Evolutionary conservation across 1,140 invertebrate species (phyloP).

Genomic region (Drosophila ohnishii): DNA sequence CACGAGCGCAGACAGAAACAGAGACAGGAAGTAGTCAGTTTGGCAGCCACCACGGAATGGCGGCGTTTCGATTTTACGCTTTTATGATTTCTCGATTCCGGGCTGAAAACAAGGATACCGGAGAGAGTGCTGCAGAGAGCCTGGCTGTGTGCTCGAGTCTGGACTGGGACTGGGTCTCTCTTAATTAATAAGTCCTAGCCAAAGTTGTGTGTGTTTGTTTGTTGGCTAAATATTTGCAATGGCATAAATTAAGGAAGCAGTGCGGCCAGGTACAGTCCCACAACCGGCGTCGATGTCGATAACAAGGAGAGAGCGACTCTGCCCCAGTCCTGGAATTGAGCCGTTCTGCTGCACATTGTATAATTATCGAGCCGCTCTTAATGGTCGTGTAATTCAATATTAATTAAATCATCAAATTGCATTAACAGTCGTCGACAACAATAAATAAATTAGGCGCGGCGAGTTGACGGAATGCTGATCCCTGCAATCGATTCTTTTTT

Average conservation of each 20-base stretch:
- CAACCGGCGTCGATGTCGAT: conserved; percentile 41
- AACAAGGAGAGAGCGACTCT: conserved; percentile 11
- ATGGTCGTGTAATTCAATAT: conserved; percentile 73
- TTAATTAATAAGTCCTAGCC: conserved; percentile 73
- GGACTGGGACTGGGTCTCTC: conserved; percentile 35
- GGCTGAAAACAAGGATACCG: not conserved
- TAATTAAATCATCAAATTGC: conserved; percentile 80
- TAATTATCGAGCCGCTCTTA: conserved; percentile 55
- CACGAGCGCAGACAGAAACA: conserved; percentile 7
- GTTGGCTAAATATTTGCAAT: conserved; percentile 76
- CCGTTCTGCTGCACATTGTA: conserved; percentile 61
- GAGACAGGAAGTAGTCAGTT: conserved; percentile 65
- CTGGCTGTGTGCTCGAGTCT: conserved; percentile 7
- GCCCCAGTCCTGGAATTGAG: conserved; percentile 45
- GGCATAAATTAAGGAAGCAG: conserved; percentile 65
- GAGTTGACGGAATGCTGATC: conserved; percentile 69
- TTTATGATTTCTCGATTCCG: conserved; percentile 78
- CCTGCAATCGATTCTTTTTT: conserved; percentile 60
- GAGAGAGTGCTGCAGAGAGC: conserved; percentile 5
- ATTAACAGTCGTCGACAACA: conserved; percentile 62
- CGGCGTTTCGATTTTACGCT: conserved; percentile 79
- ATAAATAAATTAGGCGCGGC: conserved; percentile 73
- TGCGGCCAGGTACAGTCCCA: conserved; percentile 62
- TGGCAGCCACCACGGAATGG: conserved; percentile 72
- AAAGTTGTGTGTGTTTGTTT: conserved; percentile 54